Evolutionary conservation across 2,888 invertebrate species (phyloP).

Genomic region (Lycocerus yunnanus): DNA sequence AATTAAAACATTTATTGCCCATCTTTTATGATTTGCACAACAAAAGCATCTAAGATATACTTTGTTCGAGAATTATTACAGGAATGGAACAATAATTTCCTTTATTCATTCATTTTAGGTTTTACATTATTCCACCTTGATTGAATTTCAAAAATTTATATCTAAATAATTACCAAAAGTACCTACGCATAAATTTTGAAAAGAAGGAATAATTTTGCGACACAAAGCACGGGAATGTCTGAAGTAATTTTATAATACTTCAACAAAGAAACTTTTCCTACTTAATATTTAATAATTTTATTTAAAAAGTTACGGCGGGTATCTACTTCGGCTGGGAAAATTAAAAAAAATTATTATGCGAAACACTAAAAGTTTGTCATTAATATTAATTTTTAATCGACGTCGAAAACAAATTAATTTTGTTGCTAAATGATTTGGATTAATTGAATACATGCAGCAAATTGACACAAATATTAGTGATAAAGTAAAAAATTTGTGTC

Average conservation of each 20-base stretch:
- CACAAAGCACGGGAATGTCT: not conserved
- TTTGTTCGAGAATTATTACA: not conserved
- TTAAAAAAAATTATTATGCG: not conserved
- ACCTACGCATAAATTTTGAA: not conserved
- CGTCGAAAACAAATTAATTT: not conserved
- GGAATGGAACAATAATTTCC: not conserved
- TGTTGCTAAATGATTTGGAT: not conserved
- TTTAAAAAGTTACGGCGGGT: not conserved
- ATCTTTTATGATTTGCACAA: not conserved
- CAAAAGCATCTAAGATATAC: not conserved
- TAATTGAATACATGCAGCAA: not conserved
- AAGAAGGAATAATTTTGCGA: not conserved
- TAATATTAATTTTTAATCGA: not conserved
- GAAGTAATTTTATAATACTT: not conserved
- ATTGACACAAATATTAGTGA: not conserved
- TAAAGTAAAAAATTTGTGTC: not conserved
- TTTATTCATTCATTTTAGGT: not conserved
- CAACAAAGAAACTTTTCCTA: not conserved
- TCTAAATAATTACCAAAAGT: not conserved
- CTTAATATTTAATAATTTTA: not conserved
- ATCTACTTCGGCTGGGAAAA: not conserved
- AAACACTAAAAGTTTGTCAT: not conserved
- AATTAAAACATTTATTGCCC: too few relatives aligned
- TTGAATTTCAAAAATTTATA: not conserved
- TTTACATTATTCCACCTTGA: not conserved